These are phyloP conservation scores for Todiramphus chloris DNA, from an alignment of 2,113 vertebrate species.

Conservation along the genomic window DNA sequence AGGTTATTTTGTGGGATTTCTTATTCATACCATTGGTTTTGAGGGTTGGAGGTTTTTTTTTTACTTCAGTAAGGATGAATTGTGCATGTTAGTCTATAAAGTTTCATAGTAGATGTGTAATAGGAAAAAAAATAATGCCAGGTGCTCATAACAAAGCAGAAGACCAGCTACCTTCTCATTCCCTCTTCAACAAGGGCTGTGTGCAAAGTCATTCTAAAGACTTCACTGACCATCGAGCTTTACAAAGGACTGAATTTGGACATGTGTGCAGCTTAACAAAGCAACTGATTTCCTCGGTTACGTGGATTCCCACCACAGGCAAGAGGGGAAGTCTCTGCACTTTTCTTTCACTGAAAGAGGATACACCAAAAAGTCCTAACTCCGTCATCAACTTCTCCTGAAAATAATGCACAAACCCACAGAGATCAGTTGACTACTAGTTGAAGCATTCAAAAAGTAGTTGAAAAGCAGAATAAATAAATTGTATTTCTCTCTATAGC, in stretches of 20 bases:
- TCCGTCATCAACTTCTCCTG: background rate
- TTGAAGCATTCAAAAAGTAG: background rate
- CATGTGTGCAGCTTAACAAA: background rate
- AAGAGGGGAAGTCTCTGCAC: background rate
- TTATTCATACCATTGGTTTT: background rate
- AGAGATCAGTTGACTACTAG: background rate
- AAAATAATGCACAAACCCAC: background rate
- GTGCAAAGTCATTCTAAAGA: background rate
- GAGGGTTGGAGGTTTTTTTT: background rate
- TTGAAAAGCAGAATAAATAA: background rate
- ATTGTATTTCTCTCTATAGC: background rate
- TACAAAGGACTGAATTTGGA: background rate
- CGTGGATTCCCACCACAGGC: background rate
- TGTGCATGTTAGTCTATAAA: background rate
- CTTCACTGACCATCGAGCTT: background rate
- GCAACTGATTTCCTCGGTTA: background rate
- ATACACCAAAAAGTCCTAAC: background rate
- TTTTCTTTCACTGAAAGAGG: background rate
- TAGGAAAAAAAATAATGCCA: background rate
- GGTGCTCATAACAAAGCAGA: background rate
- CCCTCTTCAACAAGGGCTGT: background rate
- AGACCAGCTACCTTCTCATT: background rate
- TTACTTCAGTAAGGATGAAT: background rate
- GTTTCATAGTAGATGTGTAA: background rate
- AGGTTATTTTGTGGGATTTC: background rate